Evolutionary conservation across 2,888 invertebrate genomes (phyloP).

Genomic region (Mythimna ferrago): DNA sequence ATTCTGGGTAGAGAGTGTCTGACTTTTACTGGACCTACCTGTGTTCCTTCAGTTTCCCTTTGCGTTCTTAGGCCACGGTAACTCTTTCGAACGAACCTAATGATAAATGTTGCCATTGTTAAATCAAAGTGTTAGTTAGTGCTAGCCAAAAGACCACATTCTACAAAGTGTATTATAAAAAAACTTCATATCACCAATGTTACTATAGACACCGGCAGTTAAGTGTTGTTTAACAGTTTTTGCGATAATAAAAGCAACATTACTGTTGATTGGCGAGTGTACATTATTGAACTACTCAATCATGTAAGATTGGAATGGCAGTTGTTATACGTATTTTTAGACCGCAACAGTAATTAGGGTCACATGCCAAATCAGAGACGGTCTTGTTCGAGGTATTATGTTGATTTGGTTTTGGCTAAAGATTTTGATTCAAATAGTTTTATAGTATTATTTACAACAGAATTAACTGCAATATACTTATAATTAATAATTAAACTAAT

Average conservation of each 20-base stretch:
- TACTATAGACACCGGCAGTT: conserved; percentile 43
- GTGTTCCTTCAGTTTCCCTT: too few relatives aligned
- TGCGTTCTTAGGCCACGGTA: too few relatives aligned
- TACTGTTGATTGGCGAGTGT: conserved; percentile 67
- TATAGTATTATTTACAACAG: too few relatives aligned
- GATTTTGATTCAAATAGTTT: conserved; percentile 14
- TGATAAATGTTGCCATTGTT: conserved; percentile 6
- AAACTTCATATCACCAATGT: conserved; percentile 42
- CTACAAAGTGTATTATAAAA: conserved; percentile 34
- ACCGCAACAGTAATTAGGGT: conserved; percentile 74
- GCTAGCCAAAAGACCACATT: conserved; percentile 44
- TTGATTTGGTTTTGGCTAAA: not conserved
- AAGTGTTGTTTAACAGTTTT: conserved; percentile 69
- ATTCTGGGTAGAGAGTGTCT: too few relatives aligned
- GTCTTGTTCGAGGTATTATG: conserved; percentile 40
- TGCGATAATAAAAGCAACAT: conserved; percentile 71
- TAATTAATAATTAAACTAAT: too few relatives aligned
- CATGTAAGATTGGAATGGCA: conserved; percentile 67
- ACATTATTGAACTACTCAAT: conserved; percentile 60
- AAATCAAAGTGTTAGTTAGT: conserved; percentile 25
- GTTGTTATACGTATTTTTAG: conserved; percentile 70
- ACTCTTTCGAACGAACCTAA: too few relatives aligned
- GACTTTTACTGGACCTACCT: too few relatives aligned
- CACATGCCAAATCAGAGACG: conserved; percentile 59
- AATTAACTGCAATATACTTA: too few relatives aligned